Conservation (phyloP, 53 echinoderm and acorn worm species). For the Hippasteria phrygiana region DNA sequence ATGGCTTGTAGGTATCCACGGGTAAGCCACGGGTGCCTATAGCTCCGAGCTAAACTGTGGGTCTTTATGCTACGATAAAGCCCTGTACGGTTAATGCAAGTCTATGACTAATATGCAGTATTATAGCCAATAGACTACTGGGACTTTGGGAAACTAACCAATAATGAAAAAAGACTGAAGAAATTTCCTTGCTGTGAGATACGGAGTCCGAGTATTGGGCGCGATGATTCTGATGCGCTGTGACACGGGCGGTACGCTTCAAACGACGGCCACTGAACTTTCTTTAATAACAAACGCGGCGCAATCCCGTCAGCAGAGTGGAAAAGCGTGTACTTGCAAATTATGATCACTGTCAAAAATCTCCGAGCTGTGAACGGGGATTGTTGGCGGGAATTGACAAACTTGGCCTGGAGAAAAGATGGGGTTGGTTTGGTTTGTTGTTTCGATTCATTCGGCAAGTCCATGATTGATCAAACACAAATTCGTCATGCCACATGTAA, state of each 20-base stretch:
- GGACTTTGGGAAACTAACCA: background rate
- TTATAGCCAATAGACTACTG: background rate
- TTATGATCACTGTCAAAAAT: slow-evolving; percentile 56
- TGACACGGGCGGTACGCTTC: slow-evolving; percentile 59
- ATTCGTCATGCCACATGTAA: background rate
- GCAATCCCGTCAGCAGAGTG: slow-evolving; percentile 29
- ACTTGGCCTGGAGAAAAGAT: background rate
- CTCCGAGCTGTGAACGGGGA: slow-evolving; percentile 14
- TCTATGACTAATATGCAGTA: slow-evolving; percentile 16
- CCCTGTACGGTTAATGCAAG: background rate
- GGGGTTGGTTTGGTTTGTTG: slow-evolving; percentile 1
- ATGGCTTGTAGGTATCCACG: background rate
- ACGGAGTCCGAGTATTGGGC: background rate
- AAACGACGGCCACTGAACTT: slow-evolving; percentile 39
- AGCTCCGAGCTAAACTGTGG: background rate
- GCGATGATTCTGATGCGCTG: slow-evolving; percentile 31
- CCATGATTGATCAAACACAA: too few species aligned
- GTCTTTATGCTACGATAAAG: background rate
- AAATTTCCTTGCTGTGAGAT: background rate
- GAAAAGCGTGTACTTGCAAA: slow-evolving; percentile 64
- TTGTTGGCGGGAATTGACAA: background rate
- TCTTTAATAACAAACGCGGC: slow-evolving; percentile 35
- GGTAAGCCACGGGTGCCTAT: background rate
- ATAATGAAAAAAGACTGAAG: background rate
- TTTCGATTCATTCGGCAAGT: slow-evolving; percentile 4